phyloP scores from a whole-genome alignment of 2,797 vertebrate species.

The Gambelia wislizenii region DNA sequence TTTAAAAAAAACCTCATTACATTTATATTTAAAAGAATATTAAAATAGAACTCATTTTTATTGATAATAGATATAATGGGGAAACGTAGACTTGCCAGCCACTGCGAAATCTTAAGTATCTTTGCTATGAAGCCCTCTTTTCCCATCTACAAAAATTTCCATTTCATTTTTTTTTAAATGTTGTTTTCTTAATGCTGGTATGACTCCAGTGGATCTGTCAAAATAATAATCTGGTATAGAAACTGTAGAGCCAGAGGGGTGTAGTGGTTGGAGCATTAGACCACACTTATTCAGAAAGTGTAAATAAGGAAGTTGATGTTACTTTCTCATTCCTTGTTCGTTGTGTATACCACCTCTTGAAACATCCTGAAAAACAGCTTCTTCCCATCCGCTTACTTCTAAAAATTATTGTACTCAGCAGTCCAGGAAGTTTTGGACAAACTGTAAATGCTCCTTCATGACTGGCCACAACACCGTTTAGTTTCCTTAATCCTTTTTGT shows the following conservation, averaged over 20 bases:
- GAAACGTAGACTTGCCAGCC: not conserved
- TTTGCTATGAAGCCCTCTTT: no score
- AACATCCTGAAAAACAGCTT: constrained; percentile 58
- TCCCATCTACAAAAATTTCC: no score
- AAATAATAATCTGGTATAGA: no score
- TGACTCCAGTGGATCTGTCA: no score
- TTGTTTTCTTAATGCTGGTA: no score
- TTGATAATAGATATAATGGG: not conserved
- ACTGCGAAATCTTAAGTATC: no score
- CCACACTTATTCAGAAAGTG: constrained; percentile 41
- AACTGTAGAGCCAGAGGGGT: no score
- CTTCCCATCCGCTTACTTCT: constrained; percentile 58
- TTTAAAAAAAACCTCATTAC: not conserved
- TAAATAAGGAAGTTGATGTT: not conserved
- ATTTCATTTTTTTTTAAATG: not conserved
- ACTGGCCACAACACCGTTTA: constrained; percentile 43
- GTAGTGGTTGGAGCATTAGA: not conserved
- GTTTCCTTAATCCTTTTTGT: constrained; percentile 50
- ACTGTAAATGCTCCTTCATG: constrained; percentile 65
- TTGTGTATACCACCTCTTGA: constrained; percentile 30
- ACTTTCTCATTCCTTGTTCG: constrained; percentile 37
- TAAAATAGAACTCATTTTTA: no score
- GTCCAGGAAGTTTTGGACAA: constrained; percentile 65
- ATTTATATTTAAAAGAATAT: no score
- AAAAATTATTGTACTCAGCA: constrained; percentile 55